Evolutionary conservation across 2,797 vertebrate species (phyloP).

Genomic region (Heteromormyrus szaboi): DNA sequence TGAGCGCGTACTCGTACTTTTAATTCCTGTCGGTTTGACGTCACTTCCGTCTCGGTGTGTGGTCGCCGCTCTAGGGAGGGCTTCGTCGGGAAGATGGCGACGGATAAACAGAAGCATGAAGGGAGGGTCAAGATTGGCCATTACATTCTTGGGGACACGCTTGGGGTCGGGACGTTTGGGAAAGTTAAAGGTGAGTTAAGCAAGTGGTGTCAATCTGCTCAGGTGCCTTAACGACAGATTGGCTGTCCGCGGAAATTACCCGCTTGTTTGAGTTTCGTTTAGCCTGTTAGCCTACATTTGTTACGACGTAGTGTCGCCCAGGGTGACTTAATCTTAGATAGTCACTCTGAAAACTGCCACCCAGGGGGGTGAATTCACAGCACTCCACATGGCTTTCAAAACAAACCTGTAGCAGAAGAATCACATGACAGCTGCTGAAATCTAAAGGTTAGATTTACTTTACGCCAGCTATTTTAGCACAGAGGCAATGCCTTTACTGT

Average conservation of each 20-base stretch:
- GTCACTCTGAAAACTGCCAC: background rate
- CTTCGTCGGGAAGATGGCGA: constrained; percentile 88
- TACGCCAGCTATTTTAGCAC: background rate
- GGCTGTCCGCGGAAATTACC: constrained; percentile 27
- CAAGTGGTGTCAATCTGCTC: background rate
- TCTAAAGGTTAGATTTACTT: background rate
- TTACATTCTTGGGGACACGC: constrained; percentile 88
- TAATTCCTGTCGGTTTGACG: constrained; percentile 15
- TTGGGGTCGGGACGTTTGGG: constrained; percentile 92
- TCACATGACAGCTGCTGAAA: background rate
- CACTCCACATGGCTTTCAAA: background rate
- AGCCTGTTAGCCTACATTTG: background rate
- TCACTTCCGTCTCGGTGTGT: constrained; percentile 16
- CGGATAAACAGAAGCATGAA: constrained; percentile 89
- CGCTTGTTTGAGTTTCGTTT: background rate
- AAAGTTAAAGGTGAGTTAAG: constrained; percentile 83
- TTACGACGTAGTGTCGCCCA: background rate
- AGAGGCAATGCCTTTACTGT: background rate
- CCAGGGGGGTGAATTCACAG: background rate
- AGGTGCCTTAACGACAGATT: constrained; percentile 33
- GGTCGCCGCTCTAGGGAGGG: constrained; percentile 55
- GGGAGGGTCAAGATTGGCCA: constrained; percentile 95
- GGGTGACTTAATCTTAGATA: background rate
- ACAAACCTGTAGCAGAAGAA: background rate
- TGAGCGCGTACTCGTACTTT: background rate